Conservation (phyloP, 92 coral and sea anemone species). For the Virgularia gustaviana region DNA sequence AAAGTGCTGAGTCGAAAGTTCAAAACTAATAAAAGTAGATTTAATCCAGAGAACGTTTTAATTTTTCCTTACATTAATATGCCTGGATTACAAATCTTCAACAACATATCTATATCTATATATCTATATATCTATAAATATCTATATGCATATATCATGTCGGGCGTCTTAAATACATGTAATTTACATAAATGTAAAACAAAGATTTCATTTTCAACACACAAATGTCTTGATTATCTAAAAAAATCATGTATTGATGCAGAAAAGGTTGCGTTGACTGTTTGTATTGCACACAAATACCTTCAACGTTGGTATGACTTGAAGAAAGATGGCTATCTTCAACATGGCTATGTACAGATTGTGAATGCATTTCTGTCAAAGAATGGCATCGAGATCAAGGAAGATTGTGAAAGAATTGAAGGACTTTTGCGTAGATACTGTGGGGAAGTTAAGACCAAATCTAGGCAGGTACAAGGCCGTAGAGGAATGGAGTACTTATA, state of each 20-base stretch:
- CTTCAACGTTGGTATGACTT: constrained; percentile 31
- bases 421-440: constrained; percentile 27
- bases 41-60: no score
- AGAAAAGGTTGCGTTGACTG: constrained; percentile 9
- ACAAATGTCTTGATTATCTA: neutral
- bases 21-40: no score
- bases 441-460: constrained; percentile 36
- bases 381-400: constrained; percentile 15
- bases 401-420: constrained; percentile 40
- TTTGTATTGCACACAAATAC: constrained; percentile 20
- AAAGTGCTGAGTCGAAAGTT: no score
- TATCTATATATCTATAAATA: no score
- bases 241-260: neutral
- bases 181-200: constrained; percentile 7
- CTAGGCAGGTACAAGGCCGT: constrained; percentile 36
- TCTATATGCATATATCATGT: constrained; percentile 14
- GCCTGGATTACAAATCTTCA: no score
- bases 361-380: constrained; percentile 27
- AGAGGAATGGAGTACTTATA: neutral
- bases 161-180: constrained; percentile 3
- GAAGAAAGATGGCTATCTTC: constrained; percentile 21
- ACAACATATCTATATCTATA: no score
- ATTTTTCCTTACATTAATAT: no score
- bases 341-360: constrained; percentile 15
- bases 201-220: constrained; percentile 3